phyloP scores from a whole-genome alignment of 2,797 vertebrate genomes.

The Chelon labrosus region DNA sequence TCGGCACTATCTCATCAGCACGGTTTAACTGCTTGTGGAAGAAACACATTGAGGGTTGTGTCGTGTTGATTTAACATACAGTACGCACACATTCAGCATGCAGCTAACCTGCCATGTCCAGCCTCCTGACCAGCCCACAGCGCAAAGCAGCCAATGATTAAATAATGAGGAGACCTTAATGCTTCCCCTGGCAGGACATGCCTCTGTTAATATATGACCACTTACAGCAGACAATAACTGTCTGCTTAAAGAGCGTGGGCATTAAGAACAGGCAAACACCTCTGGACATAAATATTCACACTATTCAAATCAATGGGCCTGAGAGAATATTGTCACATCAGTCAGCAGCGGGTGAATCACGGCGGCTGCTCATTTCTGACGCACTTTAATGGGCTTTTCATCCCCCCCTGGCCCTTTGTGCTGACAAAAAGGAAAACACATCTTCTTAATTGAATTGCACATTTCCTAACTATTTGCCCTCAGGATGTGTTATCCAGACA shows the following conservation, averaged over 20 bases:
- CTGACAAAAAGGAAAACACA: slow-evolving; percentile 77
- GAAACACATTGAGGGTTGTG: too few species aligned
- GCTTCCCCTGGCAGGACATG: slow-evolving; percentile 72
- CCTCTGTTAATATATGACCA: slow-evolving; percentile 67
- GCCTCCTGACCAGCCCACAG: slow-evolving; percentile 26
- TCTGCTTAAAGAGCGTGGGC: slow-evolving; percentile 77
- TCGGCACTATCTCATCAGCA: too few species aligned
- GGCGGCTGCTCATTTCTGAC: slow-evolving; percentile 44
- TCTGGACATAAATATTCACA: slow-evolving; percentile 85
- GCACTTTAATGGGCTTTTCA: slow-evolving; percentile 63
- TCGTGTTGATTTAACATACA: too few species aligned
- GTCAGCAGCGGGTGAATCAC: slow-evolving; percentile 58
- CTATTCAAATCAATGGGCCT: slow-evolving; percentile 67
- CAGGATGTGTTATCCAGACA: slow-evolving; percentile 45
- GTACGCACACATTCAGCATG: neutral
- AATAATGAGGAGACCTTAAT: slow-evolving; percentile 79
- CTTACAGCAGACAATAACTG: slow-evolving; percentile 73
- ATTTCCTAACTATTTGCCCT: slow-evolving; percentile 55
- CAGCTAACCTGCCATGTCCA: neutral
- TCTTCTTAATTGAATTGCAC: slow-evolving; percentile 78
- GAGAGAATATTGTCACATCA: slow-evolving; percentile 64
- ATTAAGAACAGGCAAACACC: slow-evolving; percentile 82
- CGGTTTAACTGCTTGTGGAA: too few species aligned
- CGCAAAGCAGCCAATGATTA: slow-evolving; percentile 65
- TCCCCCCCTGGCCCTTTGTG: slow-evolving; percentile 57